These are phyloP conservation scores for Fragum fragum DNA, from an alignment of 2,888 invertebrate genomes.

Conservation along the genomic window DNA sequence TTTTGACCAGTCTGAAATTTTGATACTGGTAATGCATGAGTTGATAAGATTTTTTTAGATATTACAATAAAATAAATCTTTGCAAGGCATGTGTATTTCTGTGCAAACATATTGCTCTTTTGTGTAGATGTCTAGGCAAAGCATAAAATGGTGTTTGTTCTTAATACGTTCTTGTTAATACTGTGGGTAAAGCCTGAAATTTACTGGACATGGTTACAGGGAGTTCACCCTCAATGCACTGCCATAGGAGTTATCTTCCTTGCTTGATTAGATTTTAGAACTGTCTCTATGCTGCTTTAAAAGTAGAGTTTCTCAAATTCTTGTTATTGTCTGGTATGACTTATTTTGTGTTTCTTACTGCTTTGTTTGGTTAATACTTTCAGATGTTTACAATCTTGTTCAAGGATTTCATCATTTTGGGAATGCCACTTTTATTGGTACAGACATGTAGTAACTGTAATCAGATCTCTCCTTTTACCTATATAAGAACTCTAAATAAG, in stretches of 20 bases:
- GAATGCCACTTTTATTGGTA: background rate
- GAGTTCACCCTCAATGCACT: background rate
- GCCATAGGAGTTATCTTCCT: constrained; percentile 12
- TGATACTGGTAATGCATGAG: too few species aligned
- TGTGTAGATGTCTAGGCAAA: too few species aligned
- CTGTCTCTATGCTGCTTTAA: background rate
- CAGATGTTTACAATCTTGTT: background rate
- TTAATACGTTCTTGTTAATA: too few species aligned
- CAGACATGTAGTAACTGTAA: background rate
- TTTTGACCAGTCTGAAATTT: too few species aligned
- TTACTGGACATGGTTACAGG: background rate
- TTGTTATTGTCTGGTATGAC: constrained; percentile 12
- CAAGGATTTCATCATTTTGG: background rate
- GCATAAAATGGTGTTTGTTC: too few species aligned
- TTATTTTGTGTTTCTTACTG: constrained; percentile 1
- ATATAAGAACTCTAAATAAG: too few species aligned
- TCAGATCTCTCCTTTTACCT: background rate
- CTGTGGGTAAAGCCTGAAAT: background rate
- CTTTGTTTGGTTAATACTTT: constrained; percentile 1
- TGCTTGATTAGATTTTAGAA: background rate
- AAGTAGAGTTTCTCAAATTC: background rate
- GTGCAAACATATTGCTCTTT: too few species aligned
- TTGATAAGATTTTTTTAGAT: too few species aligned
- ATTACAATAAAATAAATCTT: too few species aligned
- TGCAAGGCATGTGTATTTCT: too few species aligned